Percentiles rank a stretch among this genome's conserved stretches.
phyloP scores from a whole-genome alignment of 2,113 vertebrate genomes.

The Festucalex cinctus region DNA sequence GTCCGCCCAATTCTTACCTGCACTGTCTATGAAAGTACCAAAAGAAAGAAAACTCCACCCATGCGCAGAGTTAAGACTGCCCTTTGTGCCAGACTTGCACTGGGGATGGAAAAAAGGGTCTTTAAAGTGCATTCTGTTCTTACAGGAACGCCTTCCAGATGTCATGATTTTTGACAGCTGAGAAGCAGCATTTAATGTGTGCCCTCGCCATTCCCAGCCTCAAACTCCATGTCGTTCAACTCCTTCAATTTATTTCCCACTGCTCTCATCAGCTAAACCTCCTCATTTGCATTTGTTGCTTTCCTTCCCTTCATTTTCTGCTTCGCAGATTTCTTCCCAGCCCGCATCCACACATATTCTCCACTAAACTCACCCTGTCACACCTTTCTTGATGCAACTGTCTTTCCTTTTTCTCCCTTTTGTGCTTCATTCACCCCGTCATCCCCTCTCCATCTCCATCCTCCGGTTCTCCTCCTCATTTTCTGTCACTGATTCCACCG shows the following conservation, averaged over 20 bases:
- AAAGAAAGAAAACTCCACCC: too few species aligned
- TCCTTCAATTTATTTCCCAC: conserved; percentile 1
- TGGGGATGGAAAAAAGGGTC: too few species aligned
- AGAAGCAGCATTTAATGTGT: not conserved
- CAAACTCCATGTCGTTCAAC: not conserved
- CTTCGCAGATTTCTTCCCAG: not conserved
- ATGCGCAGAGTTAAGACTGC: too few species aligned
- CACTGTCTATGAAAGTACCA: too few species aligned
- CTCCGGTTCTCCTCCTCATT: not conserved
- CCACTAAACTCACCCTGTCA: not conserved
- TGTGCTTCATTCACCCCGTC: too few species aligned
- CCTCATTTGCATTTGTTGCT: not conserved
- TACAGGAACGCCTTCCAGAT: not conserved
- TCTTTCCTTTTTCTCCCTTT: too few species aligned
- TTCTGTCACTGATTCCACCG: not conserved
- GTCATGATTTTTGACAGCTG: not conserved
- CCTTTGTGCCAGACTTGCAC: too few species aligned
- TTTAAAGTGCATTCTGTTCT: not conserved
- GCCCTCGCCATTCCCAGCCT: not conserved
- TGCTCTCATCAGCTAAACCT: not conserved
- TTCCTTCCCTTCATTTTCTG: not conserved
- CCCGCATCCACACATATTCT: too few species aligned
- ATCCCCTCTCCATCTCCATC: not conserved
- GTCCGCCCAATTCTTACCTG: too few species aligned
- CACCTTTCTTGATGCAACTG: not conserved